Evolutionary conservation across 2,888 invertebrate species (phyloP), one percentile per base, ranked within the genome.

Genomic region (Caenorhabditis virilis): DNA sequence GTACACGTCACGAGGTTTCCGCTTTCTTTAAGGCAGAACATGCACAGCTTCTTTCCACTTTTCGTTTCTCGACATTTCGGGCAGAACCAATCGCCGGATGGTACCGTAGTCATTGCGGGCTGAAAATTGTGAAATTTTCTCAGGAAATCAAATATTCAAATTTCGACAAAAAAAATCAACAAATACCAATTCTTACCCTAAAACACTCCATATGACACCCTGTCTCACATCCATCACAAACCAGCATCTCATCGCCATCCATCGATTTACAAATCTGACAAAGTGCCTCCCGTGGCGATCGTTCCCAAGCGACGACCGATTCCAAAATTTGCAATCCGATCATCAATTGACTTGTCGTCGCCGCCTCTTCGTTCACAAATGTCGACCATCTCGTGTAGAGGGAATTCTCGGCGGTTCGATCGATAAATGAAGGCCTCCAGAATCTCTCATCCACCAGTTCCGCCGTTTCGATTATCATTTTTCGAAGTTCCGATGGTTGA

Each of bases 121-220:
- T 85, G 79, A 2, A 30, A 30, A 45, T 7, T n/a, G 16, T 20
- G 3, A 4, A 39, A 6, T n/a, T 39, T 39, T 18, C 4, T 39
- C 4, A n/a, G n/a, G n/a, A n/a, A n/a, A n/a, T n/a, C n/a, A n/a
- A n/a, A 4, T 36, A 16, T 5, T 36, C 7, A 39, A 45, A 45
- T 3, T 25, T 22, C 27, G 25, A 27, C 9, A 5, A 45, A 16
- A 27, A 7, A 18, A 7, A 18, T 18, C 7, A n/a, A 22, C 20
- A 45, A 25, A 45, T 15, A n/a, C 16, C 7, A 36, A 13, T 9
- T 46, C 63, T 57, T 35, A 85, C 85, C 86, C 92, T 93, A 88
- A 97, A 95, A 87, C 97, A 97, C 85, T 95, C 95, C 46, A 94
- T 95, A 86, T 97, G 97, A 86, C 95, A 95, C 49, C 95, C 97